These are phyloP conservation scores for Tridacna gigas DNA, from an alignment of 2,888 invertebrate species.

Conservation along the genomic window DNA sequence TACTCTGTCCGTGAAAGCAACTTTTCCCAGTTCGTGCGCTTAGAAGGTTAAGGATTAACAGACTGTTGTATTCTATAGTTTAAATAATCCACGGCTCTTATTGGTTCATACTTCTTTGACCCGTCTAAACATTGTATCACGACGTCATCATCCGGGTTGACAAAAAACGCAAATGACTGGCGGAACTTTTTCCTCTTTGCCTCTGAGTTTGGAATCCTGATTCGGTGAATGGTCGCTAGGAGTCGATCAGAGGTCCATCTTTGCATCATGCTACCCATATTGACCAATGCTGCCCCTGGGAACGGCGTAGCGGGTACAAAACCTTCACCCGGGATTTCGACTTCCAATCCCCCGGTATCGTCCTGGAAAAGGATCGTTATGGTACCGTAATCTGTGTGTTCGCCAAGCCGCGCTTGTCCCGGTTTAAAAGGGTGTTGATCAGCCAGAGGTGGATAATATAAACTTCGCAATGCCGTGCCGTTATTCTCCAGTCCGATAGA, in stretches of 20 bases:
- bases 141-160: constrained; percentile 60
- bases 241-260: constrained; percentile 90
- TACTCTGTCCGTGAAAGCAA: no score
- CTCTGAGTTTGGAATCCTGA: constrained; percentile 54
- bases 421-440: constrained; percentile 42
- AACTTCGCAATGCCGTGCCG: background rate
- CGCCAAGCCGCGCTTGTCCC: constrained; percentile 64
- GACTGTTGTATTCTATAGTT: constrained; percentile 42
- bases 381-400: constrained; percentile 68
- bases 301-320: constrained; percentile 92
- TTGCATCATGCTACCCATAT: constrained; percentile 91
- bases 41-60: no score
- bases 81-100: constrained; percentile 57
- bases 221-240: constrained; percentile 87
- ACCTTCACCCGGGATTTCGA: constrained; percentile 85
- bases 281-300: constrained; percentile 91
- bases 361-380: constrained; percentile 68
- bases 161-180: constrained; percentile 65
- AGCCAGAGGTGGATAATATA: constrained; percentile 12
- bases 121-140: constrained; percentile 66
- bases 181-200: constrained; percentile 23
- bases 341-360: constrained; percentile 62
- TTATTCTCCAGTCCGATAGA: background rate
- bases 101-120: constrained; percentile 64
- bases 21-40: no score